phyloP scores from a whole-genome alignment of 1,140 invertebrate genomes.

The Eueides isabella region DNA sequence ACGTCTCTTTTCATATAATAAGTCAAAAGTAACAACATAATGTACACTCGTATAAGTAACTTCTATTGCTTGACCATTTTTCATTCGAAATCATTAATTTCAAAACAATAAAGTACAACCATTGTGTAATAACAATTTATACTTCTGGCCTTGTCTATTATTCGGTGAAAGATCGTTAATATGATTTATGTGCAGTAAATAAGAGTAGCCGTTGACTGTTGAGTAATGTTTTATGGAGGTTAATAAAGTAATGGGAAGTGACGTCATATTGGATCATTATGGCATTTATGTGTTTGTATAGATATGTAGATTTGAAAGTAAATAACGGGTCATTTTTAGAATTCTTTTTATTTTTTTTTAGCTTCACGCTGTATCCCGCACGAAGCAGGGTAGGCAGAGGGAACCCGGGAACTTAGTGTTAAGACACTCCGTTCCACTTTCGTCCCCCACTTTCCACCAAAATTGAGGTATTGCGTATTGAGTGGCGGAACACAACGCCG shows the following conservation, averaged over 20 bases:
- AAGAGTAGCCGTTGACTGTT: not conserved
- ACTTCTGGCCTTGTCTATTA: conserved; percentile 13
- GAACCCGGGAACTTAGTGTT: no score
- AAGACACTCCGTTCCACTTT: no score
- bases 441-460: no score
- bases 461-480: no score
- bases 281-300: not conserved
- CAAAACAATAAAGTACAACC: not conserved
- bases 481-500: no score
- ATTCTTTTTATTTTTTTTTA: no score
- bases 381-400: no score
- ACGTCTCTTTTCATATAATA: not conserved
- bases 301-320: not conserved
- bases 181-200: conserved; percentile 17
- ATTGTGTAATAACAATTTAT: not conserved
- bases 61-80: not conserved
- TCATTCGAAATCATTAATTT: not conserved
- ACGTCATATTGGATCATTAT: not conserved
- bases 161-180: conserved; percentile 20
- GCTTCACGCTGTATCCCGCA: no score
- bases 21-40: not conserved
- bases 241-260: not conserved
- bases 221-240: conserved; percentile 6
- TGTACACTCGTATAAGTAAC: not conserved
- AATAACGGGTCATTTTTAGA: no score